Conservation (phyloP, 2,113 vertebrate species). For the Cynoglossus semilaevis region DNA sequence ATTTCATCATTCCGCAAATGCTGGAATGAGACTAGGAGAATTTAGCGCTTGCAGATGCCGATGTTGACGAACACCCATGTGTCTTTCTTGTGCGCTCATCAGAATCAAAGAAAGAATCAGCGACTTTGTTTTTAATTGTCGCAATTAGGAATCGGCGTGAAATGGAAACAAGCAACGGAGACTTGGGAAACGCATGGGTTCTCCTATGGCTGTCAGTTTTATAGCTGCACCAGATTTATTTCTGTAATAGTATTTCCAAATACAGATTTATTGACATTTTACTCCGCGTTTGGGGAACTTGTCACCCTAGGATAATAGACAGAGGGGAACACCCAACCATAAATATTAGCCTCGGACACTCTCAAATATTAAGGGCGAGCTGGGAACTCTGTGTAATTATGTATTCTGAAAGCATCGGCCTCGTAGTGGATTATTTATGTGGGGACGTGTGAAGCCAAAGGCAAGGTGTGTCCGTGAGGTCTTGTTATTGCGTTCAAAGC, state of each 20-base stretch:
- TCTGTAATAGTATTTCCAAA: slow-evolving; percentile 65
- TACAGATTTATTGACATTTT: slow-evolving; percentile 68
- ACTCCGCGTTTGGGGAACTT: slow-evolving; percentile 65
- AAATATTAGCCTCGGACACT: slow-evolving; percentile 71
- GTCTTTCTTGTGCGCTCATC: slow-evolving; percentile 40
- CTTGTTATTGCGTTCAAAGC: slow-evolving; percentile 68
- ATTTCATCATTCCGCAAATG: slow-evolving; percentile 39
- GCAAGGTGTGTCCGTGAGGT: slow-evolving; percentile 74
- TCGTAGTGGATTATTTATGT: slow-evolving; percentile 76
- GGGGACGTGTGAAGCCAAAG: slow-evolving; percentile 64
- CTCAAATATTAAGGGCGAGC: slow-evolving; percentile 68
- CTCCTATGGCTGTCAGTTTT: slow-evolving; percentile 59
- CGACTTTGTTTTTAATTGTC: slow-evolving; percentile 58
- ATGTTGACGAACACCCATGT: slow-evolving; percentile 40
- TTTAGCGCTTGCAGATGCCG: slow-evolving; percentile 60
- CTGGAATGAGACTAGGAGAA: slow-evolving; percentile 35
- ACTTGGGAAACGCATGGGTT: slow-evolving; percentile 50
- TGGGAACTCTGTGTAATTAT: slow-evolving; percentile 65
- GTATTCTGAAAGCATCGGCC: slow-evolving; percentile 69
- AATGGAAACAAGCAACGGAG: slow-evolving; percentile 59
- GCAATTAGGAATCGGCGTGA: slow-evolving; percentile 52
- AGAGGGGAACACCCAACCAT: slow-evolving; percentile 74
- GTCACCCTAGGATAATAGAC: slow-evolving; percentile 69
- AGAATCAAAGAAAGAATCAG: slow-evolving; percentile 40
- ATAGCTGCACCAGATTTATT: slow-evolving; percentile 59